Evolutionary conservation across 1,140 invertebrate genomes (phyloP), one percentile per base, ranked within the genome.

Genomic region (Acromyrmex heyeri): DNA sequence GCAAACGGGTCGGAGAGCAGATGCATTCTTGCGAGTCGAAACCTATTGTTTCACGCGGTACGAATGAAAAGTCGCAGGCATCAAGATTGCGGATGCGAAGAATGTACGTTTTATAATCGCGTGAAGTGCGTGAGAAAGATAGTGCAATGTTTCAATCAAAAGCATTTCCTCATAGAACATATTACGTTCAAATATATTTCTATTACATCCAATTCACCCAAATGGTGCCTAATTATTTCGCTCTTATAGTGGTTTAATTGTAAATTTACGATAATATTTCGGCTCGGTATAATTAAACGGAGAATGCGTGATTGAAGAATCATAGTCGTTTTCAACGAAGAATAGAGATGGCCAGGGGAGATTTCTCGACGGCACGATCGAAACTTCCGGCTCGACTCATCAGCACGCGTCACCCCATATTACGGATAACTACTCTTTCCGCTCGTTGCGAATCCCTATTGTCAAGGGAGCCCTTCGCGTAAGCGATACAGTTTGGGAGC

Each of bases 341-440:
- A n/a, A 70, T 27, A 72, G 79, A 57, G 67, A 21, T 18, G 44
- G 65, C 27, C 53, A 30, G 62, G 57, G 61, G 64, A 64, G 64
- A 59, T 27, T 69, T 30, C n/a, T 65, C 62, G 62, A 87, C 73
- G 62, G 57, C 81, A 91, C 88, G 92, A 94, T 93, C 92, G 89
- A 89, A 91, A 94, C 92, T 95, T 95, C 94, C 93, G 93, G 93
- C 90, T 89, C 92, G 90, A 91, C 92, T 93, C 92, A 94, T 94
- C 93, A 92, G 88, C 92, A 92, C 92, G 92, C 93, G 93, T 94
- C 92, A 91, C 91, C 92, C 91, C 90, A 86, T 92, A 94, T 93
- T 93, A 94, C 88, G 91, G 88, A 92, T 94, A 95, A 94, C 94
- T 93, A 92, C 93, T 92, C 93, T 93, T 94, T 94, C 93, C 93